A percentile compares a stretch with the other conserved stretches of the same genome.
Conservation (phyloP, 2,113 vertebrate species). For the Xiphorhynchus elegans region DNA sequence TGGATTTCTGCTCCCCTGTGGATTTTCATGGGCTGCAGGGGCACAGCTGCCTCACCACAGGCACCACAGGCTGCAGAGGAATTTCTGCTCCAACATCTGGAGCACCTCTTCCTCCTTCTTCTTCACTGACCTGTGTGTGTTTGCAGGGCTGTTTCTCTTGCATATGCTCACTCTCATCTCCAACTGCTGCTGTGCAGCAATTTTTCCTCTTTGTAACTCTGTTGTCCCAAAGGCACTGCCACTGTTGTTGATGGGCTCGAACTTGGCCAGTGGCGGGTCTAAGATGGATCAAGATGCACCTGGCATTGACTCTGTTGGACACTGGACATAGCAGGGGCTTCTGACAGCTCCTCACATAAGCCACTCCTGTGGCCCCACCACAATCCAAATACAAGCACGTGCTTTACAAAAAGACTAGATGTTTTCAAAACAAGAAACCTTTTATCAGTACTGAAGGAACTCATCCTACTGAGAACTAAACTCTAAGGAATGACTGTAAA, state of each 20-base stretch:
- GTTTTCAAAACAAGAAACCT: background rate
- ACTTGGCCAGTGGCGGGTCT: background rate
- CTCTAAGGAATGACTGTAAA: accelerated
- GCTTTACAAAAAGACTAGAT: background rate
- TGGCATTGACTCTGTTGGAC: accelerated
- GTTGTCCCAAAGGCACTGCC: background rate
- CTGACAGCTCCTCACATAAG: background rate
- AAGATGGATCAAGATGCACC: background rate
- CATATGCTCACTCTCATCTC: background rate
- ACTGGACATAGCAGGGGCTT: accelerated
- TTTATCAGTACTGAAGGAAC: background rate
- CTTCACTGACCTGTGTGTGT: background rate
- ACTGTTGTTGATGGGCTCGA: accelerated
- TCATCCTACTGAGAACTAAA: background rate
- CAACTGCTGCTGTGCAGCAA: background rate
- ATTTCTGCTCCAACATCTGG: accelerated
- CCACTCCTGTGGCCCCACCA: background rate
- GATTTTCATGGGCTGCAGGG: background rate
- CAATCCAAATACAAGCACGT: accelerated
- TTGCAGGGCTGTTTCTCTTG: background rate
- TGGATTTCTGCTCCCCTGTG: background rate
- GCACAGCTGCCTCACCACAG: too few species aligned
- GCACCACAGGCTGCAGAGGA: background rate
- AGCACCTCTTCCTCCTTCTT: background rate
- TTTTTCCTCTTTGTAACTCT: background rate